Conservation (phyloP, 2,113 vertebrate species). For the Eurypyga helias region DNA sequence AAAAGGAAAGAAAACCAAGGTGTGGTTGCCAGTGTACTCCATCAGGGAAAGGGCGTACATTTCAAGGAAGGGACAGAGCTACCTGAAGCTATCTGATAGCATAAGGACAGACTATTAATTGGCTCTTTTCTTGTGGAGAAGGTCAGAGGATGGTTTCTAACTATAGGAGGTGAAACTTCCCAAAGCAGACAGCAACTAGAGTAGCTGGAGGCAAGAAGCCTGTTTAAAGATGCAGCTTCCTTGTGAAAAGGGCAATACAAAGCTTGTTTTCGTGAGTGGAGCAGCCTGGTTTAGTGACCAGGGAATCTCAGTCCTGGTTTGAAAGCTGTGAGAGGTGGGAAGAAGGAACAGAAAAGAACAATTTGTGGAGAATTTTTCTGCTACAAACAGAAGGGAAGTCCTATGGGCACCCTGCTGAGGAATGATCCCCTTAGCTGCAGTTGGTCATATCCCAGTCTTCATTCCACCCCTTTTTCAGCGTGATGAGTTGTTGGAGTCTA, state of each 20-base stretch:
- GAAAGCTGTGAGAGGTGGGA: background rate
- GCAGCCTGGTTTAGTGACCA: background rate
- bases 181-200: background rate
- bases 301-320: background rate
- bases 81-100: background rate
- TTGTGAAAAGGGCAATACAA: rapidly evolving
- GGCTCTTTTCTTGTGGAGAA: background rate
- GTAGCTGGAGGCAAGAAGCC: background rate
- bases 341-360: background rate
- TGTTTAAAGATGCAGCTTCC: background rate
- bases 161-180: background rate
- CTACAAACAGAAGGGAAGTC: background rate
- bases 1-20: background rate
- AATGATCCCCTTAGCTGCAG: background rate
- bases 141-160: background rate
- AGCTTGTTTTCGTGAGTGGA: background rate
- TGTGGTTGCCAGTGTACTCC: background rate
- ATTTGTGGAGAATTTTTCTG: background rate
- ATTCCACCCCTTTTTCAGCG: background rate
- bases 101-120: background rate
- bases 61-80: background rate
- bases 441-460: background rate
- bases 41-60: background rate
- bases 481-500: background rate
- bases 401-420: background rate